phyloP scores from a whole-genome alignment of 2,113 vertebrate species.

The Pterophyllum scalare region DNA sequence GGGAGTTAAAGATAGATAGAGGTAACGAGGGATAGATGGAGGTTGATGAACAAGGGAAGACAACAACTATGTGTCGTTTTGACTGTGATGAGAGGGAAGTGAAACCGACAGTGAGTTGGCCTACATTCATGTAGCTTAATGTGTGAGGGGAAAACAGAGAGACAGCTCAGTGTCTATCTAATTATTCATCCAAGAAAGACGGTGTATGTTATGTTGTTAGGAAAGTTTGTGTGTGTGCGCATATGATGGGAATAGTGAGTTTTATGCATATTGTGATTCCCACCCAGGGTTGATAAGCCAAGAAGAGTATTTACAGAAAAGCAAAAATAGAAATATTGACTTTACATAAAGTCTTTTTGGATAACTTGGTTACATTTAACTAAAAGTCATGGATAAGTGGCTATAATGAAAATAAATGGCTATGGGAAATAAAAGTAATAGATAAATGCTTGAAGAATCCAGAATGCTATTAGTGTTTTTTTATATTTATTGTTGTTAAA shows the following conservation, averaged over 20 bases:
- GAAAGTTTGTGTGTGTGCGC: neutral
- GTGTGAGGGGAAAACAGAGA: constrained; percentile 21
- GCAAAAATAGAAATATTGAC: neutral
- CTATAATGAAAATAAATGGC: constrained; percentile 2
- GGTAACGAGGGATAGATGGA: constrained; percentile 44
- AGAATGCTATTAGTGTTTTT: neutral
- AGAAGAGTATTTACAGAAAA: neutral
- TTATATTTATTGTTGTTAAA: neutral
- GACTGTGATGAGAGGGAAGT: constrained; percentile 36
- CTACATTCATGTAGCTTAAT: constrained; percentile 48
- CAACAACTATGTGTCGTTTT: constrained; percentile 46
- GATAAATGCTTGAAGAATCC: neutral
- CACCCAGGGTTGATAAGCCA: neutral
- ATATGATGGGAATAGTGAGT: neutral
- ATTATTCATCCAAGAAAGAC: constrained; percentile 35
- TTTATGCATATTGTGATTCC: neutral
- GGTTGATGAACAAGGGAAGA: constrained; percentile 56
- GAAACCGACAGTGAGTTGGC: constrained; percentile 53
- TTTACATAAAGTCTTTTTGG: neutral
- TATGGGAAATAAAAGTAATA: neutral
- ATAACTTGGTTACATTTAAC: neutral
- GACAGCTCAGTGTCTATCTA: constrained; percentile 29
- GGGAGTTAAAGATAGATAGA: constrained; percentile 49
- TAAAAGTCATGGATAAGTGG: neutral
- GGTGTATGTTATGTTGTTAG: neutral